Conservation (phyloP, 92 coral and sea anemone species). For the Zoanthus solanderi region DNA sequence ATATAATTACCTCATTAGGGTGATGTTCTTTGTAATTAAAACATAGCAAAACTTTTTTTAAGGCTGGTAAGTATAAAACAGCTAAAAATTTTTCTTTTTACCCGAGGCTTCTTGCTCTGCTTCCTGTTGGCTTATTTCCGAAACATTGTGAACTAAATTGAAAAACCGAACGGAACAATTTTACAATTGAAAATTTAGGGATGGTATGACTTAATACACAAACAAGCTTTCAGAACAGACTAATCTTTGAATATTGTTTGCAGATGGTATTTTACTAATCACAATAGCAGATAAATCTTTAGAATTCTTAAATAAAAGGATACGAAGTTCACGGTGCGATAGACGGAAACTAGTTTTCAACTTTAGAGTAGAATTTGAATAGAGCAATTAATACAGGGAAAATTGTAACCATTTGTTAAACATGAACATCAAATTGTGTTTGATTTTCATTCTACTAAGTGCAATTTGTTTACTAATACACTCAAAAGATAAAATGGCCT, state of each 20-base stretch:
- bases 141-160: conserved; percentile 19
- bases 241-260: conserved; percentile 68
- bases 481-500: conserved; percentile 76
- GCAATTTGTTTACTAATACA: conserved; percentile 80
- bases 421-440: conserved; percentile 74
- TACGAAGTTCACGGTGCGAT: conserved; percentile 70
- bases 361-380: conserved; percentile 70
- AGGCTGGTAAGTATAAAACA: conserved; percentile 71
- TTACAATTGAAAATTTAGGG: conserved; percentile 38
- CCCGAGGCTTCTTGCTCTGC: background rate
- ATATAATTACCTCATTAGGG: conserved; percentile 88
- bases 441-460: conserved; percentile 83
- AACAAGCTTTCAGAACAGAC: conserved; percentile 64
- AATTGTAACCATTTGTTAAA: conserved; percentile 81
- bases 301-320: conserved; percentile 59
- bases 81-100: background rate
- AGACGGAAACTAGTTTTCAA: conserved; percentile 80
- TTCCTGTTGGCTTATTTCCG: background rate
- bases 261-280: conserved; percentile 67
- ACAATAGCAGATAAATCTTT: conserved; percentile 73
- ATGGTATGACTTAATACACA: conserved; percentile 70
- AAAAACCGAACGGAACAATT: conserved; percentile 23
- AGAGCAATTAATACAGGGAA: conserved; percentile 71
- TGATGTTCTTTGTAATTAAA: conserved; percentile 88
- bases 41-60: conserved; percentile 85